Conservation (phyloP, 2,113 vertebrate genomes). For the Saguinus imperator region DNA sequence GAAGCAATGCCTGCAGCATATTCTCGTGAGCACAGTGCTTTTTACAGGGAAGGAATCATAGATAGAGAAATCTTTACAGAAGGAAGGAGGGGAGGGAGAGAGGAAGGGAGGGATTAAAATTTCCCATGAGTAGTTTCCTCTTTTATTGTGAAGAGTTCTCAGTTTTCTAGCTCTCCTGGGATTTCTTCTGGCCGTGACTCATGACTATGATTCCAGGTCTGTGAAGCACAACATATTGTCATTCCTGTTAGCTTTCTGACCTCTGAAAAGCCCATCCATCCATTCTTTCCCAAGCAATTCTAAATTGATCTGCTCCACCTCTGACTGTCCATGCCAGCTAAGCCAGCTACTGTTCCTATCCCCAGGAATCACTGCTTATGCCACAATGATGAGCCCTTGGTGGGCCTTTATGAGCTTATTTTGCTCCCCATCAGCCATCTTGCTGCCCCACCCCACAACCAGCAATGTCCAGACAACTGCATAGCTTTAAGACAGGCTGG, state of each 20-base stretch:
- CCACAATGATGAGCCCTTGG: background rate
- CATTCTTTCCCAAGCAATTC: background rate
- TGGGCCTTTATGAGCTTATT: background rate
- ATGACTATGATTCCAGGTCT: background rate
- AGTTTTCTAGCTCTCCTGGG: background rate
- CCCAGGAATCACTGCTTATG: background rate
- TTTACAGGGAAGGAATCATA: background rate
- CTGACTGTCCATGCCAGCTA: background rate
- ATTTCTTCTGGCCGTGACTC: background rate
- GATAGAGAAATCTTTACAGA: background rate
- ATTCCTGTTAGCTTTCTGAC: background rate
- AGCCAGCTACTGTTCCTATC: background rate
- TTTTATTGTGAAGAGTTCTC: background rate
- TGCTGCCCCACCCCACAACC: background rate
- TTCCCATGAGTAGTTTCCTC: background rate
- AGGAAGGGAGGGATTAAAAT: background rate
- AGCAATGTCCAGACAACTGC: background rate
- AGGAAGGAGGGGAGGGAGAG: too few species aligned
- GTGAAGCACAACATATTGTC: background rate
- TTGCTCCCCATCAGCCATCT: background rate
- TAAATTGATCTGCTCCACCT: background rate
- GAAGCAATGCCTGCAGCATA: background rate
- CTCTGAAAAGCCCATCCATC: background rate
- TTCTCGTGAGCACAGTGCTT: background rate
- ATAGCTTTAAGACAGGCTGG: background rate